Conservation (phyloP, 2,113 vertebrate genomes). For the Laticauda laticaudata region DNA sequence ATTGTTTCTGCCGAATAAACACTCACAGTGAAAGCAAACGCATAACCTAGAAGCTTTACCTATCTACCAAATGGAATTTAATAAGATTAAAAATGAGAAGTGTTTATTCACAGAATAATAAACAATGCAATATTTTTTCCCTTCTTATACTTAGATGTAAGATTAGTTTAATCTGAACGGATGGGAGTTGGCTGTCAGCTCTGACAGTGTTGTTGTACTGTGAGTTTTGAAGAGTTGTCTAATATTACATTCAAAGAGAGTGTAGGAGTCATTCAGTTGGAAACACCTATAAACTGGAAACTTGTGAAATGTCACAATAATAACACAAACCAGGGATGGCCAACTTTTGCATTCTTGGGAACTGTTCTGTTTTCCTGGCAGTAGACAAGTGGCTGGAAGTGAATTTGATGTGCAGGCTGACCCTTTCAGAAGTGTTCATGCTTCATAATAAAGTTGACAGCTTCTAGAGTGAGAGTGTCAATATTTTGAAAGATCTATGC, state of each 20-base stretch:
- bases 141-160: neutral
- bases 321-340: neutral
- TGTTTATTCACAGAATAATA: neutral
- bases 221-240: neutral
- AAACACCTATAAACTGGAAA: neutral
- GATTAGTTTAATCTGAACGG: neutral
- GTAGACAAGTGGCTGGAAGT: neutral
- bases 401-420: neutral
- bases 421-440: neutral
- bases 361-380: neutral
- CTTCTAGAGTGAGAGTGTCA: neutral
- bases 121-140: neutral
- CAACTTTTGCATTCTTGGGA: neutral
- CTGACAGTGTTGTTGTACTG: neutral
- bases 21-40: neutral
- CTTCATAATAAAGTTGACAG: neutral
- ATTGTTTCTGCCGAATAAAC: neutral
- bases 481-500: neutral
- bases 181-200: neutral
- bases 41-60: neutral
- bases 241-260: neutral
- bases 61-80: neutral
- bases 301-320: neutral
- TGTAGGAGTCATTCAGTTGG: neutral
- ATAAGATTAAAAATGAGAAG: neutral